A percentile compares a stretch with the other conserved stretches of the same genome.
Conservation (phyloP, 2,888 invertebrate genomes). For the Copidosoma aretas region DNA sequence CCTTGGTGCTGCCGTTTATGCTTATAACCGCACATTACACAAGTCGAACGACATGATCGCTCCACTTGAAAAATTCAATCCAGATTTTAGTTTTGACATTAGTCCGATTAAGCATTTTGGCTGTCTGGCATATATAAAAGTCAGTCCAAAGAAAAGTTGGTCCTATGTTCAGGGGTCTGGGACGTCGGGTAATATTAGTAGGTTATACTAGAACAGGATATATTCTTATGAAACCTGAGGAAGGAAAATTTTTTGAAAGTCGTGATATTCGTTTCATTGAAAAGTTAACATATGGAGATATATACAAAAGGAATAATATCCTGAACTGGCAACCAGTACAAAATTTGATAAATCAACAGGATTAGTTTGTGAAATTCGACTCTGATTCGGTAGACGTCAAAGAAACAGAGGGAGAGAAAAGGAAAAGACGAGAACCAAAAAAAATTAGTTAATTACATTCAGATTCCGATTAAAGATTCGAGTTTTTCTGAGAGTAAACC, state of each 20-base stretch:
- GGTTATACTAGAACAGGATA: too few species aligned
- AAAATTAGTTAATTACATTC: too few species aligned
- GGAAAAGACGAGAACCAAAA: too few species aligned
- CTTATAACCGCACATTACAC: too few species aligned
- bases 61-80: conserved; percentile 30
- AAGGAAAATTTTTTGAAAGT: conserved; percentile 36
- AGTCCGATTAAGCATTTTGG: conserved; percentile 32
- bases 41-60: conserved; percentile 19
- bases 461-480: too few species aligned
- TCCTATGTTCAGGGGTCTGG: background rate
- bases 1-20: too few species aligned
- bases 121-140: background rate
- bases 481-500: too few species aligned
- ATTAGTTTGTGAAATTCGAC: too few species aligned
- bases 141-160: background rate
- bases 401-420: too few species aligned
- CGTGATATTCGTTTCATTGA: conserved; percentile 36
- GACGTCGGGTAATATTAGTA: conserved; percentile 11
- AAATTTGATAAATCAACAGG: too few species aligned
- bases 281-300: conserved; percentile 44
- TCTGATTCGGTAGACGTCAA: too few species aligned
- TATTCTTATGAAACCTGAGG: conserved; percentile 41
- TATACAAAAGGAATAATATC: conserved; percentile 17
- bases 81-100: conserved; percentile 24
- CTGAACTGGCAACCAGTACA: too few species aligned